Percentiles rank a stretch among this genome's conserved stretches.
These are phyloP conservation scores for Catalaphyllia jardinei DNA, from an alignment of 64 coral and sea anemone genomes.

Conservation along the genomic window DNA sequence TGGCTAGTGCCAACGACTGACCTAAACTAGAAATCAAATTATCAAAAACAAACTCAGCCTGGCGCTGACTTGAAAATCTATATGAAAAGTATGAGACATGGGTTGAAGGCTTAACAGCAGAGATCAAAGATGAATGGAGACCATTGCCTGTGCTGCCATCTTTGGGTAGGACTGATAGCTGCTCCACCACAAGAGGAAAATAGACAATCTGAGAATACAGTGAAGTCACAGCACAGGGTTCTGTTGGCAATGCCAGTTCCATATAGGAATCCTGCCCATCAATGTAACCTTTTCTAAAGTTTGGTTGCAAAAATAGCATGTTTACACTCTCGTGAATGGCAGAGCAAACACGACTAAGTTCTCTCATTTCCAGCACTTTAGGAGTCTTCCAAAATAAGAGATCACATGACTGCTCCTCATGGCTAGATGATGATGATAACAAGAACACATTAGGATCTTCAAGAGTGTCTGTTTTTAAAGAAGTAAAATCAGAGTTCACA, in stretches of 20 bases:
- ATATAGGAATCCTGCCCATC: background rate
- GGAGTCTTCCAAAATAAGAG: background rate
- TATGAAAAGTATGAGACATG: background rate
- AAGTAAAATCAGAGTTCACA: background rate
- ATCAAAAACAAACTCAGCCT: constrained; percentile 8
- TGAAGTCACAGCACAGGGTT: background rate
- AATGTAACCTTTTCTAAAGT: background rate
- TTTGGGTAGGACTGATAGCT: background rate
- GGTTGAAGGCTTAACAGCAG: background rate
- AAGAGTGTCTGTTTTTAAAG: background rate
- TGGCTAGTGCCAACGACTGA: background rate
- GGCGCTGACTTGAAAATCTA: background rate
- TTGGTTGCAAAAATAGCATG: constrained; percentile 18
- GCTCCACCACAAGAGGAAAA: constrained; percentile 2
- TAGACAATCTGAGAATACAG: background rate
- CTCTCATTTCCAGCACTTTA: background rate
- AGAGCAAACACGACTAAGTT: background rate
- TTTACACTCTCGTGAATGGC: constrained; percentile 1
- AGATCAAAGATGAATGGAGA: background rate
- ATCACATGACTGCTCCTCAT: background rate
- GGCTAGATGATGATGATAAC: background rate
- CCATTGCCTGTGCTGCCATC: background rate
- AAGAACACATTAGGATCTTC: background rate
- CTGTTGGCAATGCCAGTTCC: background rate
- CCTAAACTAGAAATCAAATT: background rate